Conservation (phyloP, 2,888 invertebrate genomes). For the Dryocosmus kuriphilus region DNA sequence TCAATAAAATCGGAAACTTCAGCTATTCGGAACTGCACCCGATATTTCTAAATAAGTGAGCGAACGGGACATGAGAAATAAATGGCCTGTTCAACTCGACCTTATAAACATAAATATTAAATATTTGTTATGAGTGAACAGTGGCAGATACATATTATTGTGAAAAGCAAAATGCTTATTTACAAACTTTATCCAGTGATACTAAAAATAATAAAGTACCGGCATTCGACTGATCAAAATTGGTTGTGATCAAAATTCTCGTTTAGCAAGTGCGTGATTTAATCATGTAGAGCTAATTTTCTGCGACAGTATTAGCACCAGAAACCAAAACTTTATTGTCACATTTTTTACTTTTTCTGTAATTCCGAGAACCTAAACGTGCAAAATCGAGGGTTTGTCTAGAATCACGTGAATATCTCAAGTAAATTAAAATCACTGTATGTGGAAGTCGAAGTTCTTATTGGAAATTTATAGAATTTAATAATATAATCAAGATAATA, state of each 20-base stretch:
- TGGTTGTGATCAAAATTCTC: background rate
- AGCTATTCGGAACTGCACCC: no score
- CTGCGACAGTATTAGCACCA: slow-evolving; percentile 5
- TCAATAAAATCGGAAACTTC: no score
- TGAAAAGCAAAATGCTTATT: slow-evolving; percentile 14
- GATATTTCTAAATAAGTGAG: background rate
- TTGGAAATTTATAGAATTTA: no score
- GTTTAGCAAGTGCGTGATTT: no score
- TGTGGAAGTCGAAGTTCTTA: no score
- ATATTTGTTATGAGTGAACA: background rate
- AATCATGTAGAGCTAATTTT: slow-evolving; percentile 9
- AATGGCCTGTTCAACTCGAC: background rate
- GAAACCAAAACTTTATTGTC: slow-evolving; percentile 8
- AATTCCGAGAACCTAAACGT: background rate
- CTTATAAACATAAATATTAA: slow-evolving; percentile 22
- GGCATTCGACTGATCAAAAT: slow-evolving; percentile 9
- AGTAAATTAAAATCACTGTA: no score
- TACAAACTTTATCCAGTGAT: slow-evolving; percentile 24
- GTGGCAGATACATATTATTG: slow-evolving; percentile 30
- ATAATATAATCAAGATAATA: no score
- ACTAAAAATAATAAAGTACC: slow-evolving; percentile 22
- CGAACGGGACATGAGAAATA: background rate
- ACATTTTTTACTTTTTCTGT: no score
- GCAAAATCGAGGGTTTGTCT: background rate
- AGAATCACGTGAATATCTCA: no score